Base-by-base conservation (phyloP, 2,888 invertebrate species). In the Argyresthia albistria region DNA sequence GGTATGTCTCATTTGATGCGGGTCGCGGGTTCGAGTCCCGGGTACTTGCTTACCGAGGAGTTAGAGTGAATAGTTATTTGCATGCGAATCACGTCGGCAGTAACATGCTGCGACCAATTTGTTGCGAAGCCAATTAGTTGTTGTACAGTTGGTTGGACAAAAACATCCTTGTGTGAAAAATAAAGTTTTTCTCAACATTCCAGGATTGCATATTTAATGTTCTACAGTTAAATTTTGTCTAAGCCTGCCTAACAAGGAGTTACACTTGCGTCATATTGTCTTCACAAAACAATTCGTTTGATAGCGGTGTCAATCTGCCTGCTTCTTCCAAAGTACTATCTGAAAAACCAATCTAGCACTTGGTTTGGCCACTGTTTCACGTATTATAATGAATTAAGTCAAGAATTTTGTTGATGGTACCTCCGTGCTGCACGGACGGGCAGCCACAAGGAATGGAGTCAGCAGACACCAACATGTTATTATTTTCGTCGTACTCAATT, bases 61-160 rank as follows among this genome's bases (percentile, higher is more conserved):
- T 15, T 14, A 37, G 39, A 57, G 54, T 55, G 56, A 57, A 58
- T 55, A 52, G 57, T 53, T 54, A 56, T 65, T 63, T 65, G 61
- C 63, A 67, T 69, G 65, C 68, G 58, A 57, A 59, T 62, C 69
- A 69, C 68, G 72, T 64, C 62, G 54, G 53, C 53, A 64, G 67
- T 57, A 71, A 70, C 71, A 61, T 66, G 67, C 63, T 67, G 66
- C 62, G 65, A 60, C 62, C 51, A 50, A 50, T 67, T 60, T 57
- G 69, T 80, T 80, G 72, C 67, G 71, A 74, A 78, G 76, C 69
- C 70, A 80, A 80, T 81, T 80, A 80, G 69, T 46, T n/a, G 25
- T 35, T n/a, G 25, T 35, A 43, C 16, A 25, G 25, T 25, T 25
- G 2, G 25, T 25, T 25, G 25, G 25, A 25, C 25, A 25, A 25